Evolutionary conservation across 2,113 vertebrate genomes (phyloP).

Genomic region (Eulemur rufifrons): DNA sequence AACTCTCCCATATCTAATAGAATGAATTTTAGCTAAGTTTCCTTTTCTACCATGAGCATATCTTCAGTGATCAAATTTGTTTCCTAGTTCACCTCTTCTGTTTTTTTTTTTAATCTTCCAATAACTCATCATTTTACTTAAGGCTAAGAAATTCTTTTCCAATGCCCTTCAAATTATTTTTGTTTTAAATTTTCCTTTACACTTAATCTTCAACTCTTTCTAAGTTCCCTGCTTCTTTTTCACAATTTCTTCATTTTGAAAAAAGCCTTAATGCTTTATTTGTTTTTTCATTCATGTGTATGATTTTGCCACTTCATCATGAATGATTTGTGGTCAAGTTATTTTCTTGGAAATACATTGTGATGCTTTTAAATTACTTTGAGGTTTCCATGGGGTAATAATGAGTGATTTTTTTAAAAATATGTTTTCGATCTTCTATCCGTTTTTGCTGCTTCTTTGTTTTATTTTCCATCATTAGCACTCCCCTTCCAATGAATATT

Average conservation of each 20-base stretch:
- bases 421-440: background rate
- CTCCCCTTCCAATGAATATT: background rate
- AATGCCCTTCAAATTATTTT: background rate
- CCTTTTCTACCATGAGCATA: background rate
- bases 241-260: background rate
- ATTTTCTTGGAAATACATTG: conserved; percentile 38
- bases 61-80: background rate
- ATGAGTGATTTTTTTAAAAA: background rate
- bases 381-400: background rate
- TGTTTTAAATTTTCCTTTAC: background rate
- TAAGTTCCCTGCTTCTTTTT: background rate
- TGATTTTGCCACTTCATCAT: background rate
- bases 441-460: background rate
- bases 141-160: background rate
- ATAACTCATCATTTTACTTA: background rate
- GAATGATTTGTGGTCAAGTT: background rate
- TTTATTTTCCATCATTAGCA: background rate
- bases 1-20: background rate
- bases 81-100: background rate
- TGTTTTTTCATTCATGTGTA: background rate
- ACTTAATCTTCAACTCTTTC: background rate
- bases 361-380: conserved; percentile 17
- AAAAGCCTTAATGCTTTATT: background rate
- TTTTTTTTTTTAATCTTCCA: background rate
- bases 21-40: conserved; percentile 2